Percentiles rank a stretch among this genome's conserved stretches.
phyloP scores from a whole-genome alignment of 2,113 vertebrate species.

The Amblyornis subalaris region DNA sequence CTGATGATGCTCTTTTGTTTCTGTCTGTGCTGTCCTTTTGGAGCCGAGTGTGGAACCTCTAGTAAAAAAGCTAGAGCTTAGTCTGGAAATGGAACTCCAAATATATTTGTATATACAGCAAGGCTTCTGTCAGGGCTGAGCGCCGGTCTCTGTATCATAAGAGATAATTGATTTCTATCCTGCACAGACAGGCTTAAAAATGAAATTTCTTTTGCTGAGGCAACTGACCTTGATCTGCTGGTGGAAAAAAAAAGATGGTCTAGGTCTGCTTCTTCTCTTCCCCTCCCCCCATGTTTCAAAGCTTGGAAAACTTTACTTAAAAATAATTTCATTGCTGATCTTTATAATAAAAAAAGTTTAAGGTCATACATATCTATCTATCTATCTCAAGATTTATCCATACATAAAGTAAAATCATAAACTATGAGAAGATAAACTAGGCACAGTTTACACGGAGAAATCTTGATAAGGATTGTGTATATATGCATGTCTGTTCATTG shows the following conservation, averaged over 20 bases:
- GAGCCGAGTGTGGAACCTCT: background rate
- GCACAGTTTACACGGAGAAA: background rate
- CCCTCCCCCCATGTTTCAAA: background rate
- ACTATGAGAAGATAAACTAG: background rate
- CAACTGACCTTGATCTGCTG: constrained; percentile 37
- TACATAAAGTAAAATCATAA: background rate
- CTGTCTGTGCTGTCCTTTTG: background rate
- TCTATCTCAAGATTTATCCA: background rate
- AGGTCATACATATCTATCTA: background rate
- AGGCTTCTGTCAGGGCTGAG: constrained; percentile 3
- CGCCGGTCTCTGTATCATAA: background rate
- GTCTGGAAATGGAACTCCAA: background rate
- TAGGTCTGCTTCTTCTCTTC: background rate
- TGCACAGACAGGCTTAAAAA: constrained; percentile 45
- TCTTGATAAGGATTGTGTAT: background rate
- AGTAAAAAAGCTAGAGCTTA: background rate
- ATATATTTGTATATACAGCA: background rate
- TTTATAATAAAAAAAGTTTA: background rate
- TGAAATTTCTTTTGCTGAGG: constrained; percentile 24
- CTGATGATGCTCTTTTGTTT: background rate
- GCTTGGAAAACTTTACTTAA: background rate
- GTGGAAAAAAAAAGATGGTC: background rate
- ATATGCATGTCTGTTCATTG: background rate
- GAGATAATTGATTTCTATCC: constrained; percentile 38
- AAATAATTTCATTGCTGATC: background rate